Conservation (phyloP, 2,888 invertebrate genomes). For the Eupithecia inturbata region DNA sequence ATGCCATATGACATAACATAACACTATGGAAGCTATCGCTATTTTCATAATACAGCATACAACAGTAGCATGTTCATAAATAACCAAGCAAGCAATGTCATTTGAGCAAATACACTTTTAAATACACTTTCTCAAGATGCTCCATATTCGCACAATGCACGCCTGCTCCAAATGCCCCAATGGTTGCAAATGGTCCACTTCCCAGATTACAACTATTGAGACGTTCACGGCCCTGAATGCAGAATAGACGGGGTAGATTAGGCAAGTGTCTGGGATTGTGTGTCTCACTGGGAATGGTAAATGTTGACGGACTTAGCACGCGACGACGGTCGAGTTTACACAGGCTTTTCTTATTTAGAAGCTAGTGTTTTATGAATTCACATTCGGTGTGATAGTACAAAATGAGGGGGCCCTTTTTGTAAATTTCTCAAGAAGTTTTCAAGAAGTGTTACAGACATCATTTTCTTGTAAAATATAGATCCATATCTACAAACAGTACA, state of each 20-base stretch:
- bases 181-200: slow-evolving; percentile 49
- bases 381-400: too few relatives aligned
- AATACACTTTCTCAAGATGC: slow-evolving; percentile 21
- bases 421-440: too few relatives aligned
- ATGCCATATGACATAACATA: too few relatives aligned
- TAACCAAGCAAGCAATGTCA: background rate
- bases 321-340: background rate
- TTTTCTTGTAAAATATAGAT: too few relatives aligned
- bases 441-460: too few relatives aligned
- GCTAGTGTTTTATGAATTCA: too few relatives aligned
- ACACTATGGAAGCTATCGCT: too few relatives aligned
- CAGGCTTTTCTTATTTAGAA: too few relatives aligned
- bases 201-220: slow-evolving; percentile 62
- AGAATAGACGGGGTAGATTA: slow-evolving; percentile 44
- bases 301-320: background rate
- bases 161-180: slow-evolving; percentile 47
- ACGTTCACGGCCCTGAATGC: slow-evolving; percentile 38
- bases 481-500: too few relatives aligned
- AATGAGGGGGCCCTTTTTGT: too few relatives aligned
- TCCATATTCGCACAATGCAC: slow-evolving; percentile 48
- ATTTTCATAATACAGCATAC: too few relatives aligned
- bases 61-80: background rate
- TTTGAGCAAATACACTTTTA: background rate
- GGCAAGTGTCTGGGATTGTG: background rate
- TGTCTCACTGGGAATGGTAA: background rate